phyloP scores from a whole-genome alignment of 92 coral and sea anemone genomes.

The Hydrozoanthus gracilis region DNA sequence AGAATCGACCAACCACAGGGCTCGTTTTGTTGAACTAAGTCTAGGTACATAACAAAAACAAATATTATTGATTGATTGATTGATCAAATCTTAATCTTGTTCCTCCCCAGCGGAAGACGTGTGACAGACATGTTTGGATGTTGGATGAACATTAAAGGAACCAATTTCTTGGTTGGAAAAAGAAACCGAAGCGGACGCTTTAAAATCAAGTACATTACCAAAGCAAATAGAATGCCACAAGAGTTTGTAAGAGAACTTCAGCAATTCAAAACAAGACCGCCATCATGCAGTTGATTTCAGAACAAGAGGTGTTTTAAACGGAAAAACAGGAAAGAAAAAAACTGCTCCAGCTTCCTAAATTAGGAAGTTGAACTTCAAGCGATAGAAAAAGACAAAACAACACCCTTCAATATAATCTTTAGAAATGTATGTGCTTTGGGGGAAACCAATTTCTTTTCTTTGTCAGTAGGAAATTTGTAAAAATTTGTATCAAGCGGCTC shows the following conservation, averaged over 20 bases:
- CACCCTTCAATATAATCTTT: too few relatives aligned
- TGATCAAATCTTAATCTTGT: background rate
- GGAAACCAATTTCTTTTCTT: too few relatives aligned
- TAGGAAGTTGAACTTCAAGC: too few relatives aligned
- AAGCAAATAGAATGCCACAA: slow-evolving; percentile 43
- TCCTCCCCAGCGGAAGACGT: slow-evolving; percentile 26
- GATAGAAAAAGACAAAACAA: too few relatives aligned
- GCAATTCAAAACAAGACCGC: slow-evolving; percentile 17
- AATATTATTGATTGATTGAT: background rate
- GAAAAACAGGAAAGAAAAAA: too few relatives aligned
- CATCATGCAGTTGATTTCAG: background rate
- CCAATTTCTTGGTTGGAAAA: slow-evolving; percentile 34
- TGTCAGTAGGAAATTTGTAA: too few relatives aligned
- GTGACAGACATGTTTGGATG: slow-evolving; percentile 47
- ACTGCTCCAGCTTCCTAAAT: too few relatives aligned
- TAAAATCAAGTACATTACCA: slow-evolving; percentile 39
- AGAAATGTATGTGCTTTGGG: too few relatives aligned
- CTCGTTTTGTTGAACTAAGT: too few relatives aligned
- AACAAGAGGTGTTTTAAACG: background rate
- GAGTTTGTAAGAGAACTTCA: slow-evolving; percentile 38
- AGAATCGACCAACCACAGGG: too few relatives aligned
- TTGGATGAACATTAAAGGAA: slow-evolving; percentile 44
- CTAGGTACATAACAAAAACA: too few relatives aligned
- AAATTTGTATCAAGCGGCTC: too few relatives aligned
- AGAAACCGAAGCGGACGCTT: slow-evolving; percentile 43